These are phyloP conservation scores for Butorides virescens DNA, from an alignment of 2,113 vertebrate genomes.

Conservation along the genomic window DNA sequence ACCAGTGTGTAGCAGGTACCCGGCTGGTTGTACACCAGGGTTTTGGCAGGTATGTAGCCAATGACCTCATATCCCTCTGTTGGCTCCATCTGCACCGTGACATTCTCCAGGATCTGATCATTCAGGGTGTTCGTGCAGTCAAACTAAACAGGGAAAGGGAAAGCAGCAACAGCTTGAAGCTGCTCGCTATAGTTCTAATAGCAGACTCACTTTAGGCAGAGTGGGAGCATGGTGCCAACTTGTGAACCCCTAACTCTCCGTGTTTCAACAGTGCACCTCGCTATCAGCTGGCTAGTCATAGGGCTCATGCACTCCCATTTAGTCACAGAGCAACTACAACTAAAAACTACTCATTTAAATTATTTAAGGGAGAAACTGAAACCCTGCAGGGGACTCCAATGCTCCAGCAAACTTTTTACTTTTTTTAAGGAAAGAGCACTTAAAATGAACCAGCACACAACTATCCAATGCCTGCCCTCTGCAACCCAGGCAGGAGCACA, in stretches of 20 bases:
- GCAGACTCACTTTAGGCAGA: not conserved
- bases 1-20: conserved; percentile 81
- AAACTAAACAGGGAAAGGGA: conserved; percentile 67
- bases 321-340: not conserved
- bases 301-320: not conserved
- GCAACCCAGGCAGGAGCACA: not conserved
- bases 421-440: not conserved
- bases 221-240: not conserved
- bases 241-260: not conserved
- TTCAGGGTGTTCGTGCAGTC: conserved; percentile 84
- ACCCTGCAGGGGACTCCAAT: not conserved
- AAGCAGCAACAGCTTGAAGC: not conserved
- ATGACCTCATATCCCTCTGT: conserved; percentile 82
- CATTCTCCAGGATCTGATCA: conserved; percentile 80
- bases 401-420: not conserved
- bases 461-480: not conserved
- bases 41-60: conserved; percentile 73
- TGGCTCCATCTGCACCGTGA: conserved; percentile 83
- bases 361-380: not conserved
- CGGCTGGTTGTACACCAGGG: conserved; percentile 80
- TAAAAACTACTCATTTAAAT: not conserved
- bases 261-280: not conserved
- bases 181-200: not conserved
- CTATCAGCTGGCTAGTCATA: not conserved
- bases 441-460: not conserved